A percentile compares a stretch with the other conserved stretches of the same genome.
Conservation (phyloP, 2,797 vertebrate genomes). For the Gephyroberyx darwinii region DNA sequence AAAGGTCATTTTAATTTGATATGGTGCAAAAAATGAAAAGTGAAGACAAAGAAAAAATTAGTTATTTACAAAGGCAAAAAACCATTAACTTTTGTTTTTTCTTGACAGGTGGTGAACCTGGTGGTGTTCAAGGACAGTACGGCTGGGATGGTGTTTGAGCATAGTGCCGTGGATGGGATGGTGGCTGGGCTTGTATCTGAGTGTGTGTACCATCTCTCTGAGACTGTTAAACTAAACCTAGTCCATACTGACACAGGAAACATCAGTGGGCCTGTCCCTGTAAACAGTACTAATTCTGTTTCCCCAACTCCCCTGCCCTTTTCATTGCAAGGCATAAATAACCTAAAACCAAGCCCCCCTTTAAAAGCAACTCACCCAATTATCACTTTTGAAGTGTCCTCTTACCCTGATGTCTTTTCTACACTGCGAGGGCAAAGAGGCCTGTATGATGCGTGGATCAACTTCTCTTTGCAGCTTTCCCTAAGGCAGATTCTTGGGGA, state of each 20-base stretch:
- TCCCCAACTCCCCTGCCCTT: slow-evolving; percentile 64
- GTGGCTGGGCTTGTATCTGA: slow-evolving; percentile 81
- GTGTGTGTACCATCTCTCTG: slow-evolving; percentile 78
- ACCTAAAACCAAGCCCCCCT: slow-evolving; percentile 31
- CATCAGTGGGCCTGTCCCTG: slow-evolving; percentile 37
- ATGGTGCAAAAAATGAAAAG: no score
- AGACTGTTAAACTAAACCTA: slow-evolving; percentile 69
- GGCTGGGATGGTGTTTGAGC: slow-evolving; percentile 83
- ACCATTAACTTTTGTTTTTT: background rate
- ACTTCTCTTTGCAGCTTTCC: slow-evolving; percentile 84
- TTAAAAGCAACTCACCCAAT: slow-evolving; percentile 70
- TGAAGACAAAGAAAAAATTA: background rate
- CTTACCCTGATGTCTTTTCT: slow-evolving; percentile 82
- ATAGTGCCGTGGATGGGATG: slow-evolving; percentile 84
- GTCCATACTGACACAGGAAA: slow-evolving; percentile 41
- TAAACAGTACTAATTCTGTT: slow-evolving; percentile 37
- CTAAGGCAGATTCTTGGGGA: slow-evolving; percentile 79
- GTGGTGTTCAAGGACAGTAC: slow-evolving; percentile 81
- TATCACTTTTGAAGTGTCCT: slow-evolving; percentile 79
- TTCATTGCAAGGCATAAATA: slow-evolving; percentile 57
- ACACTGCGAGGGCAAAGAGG: slow-evolving; percentile 78
- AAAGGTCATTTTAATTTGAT: no score
- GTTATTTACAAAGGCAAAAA: background rate
- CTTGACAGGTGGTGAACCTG: slow-evolving; percentile 79
- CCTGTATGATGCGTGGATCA: slow-evolving; percentile 84